phyloP scores from a whole-genome alignment of 2,797 vertebrate species.

The Paguma larvata region DNA sequence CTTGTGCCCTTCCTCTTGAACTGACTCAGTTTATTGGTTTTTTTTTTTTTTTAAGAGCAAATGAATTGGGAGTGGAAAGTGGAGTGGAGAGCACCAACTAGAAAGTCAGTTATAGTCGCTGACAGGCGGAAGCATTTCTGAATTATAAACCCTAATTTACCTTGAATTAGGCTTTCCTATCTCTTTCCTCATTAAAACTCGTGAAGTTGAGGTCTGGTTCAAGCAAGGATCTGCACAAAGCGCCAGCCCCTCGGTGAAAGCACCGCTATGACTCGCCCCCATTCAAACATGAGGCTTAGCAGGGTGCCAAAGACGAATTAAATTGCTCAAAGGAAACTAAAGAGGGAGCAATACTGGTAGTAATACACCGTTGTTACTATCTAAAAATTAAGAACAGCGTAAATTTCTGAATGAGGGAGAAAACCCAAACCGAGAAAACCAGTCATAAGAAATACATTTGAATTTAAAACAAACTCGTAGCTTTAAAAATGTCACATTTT shows the following conservation, averaged over 20 bases:
- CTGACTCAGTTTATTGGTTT: background rate
- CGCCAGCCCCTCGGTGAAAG: background rate
- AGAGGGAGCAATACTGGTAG: background rate
- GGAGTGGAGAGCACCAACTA: background rate
- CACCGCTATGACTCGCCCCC: background rate
- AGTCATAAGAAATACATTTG: slow-evolving; percentile 27
- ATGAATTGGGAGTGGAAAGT: background rate
- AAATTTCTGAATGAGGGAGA: slow-evolving; percentile 48
- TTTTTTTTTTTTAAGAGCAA: background rate
- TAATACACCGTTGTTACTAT: background rate
- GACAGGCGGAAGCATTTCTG: background rate
- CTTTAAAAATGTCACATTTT: slow-evolving; percentile 47
- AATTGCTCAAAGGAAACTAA: background rate
- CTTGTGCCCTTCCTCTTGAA: background rate
- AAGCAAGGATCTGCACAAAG: background rate
- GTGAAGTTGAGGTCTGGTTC: background rate
- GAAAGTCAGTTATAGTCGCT: background rate
- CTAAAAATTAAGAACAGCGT: slow-evolving; percentile 31
- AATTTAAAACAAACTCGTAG: slow-evolving; percentile 22
- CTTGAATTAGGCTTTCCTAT: slow-evolving; percentile 47
- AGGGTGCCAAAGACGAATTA: slow-evolving; percentile 30
- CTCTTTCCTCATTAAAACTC: slow-evolving; percentile 41
- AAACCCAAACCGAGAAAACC: slow-evolving; percentile 38
- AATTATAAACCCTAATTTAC: slow-evolving; percentile 61
- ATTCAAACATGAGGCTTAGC: slow-evolving; percentile 37